Base-by-base conservation (phyloP, 2,888 invertebrate genomes). In the Caenorhabditis doughertyi region DNA sequence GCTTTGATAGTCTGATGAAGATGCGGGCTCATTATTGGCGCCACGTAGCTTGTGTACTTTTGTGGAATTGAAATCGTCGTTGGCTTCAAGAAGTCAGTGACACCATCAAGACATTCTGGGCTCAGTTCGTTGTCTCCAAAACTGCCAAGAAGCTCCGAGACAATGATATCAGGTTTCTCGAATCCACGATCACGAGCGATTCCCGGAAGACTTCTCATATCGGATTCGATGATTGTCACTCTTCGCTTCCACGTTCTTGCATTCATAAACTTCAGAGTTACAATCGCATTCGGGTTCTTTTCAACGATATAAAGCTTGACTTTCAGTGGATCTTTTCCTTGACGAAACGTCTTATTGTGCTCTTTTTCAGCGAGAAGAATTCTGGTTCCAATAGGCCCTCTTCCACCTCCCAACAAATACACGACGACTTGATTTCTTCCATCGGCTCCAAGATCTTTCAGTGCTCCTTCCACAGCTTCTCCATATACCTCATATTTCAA, bases 41-140 rank as follows among this genome's bases (percentile, higher is more conserved):
- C 74, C 11, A 84, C 79, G 51, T 84, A 89, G 32, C 85, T 89
- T 8, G 83, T 86, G 62, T 91, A 89, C 11, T 84, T 84, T 21
- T 88, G 85, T 4, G 91, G 91, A 79, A 91, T 90, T 13, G 83
- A 87, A 27, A 90, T 86, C 0, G 81, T 84, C 35, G 87, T 83
- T 89, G 92, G 92, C 89, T 93, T 92, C 2, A 93, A 88, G 81
- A 93, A 92, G 21, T 92, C 89, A 83, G 92, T 92, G 16, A 93
- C 93, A 8, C 93, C 93, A 89, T 93, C 93, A 16, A 91, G 72
- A 64, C 89, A 88, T 93, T 99, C 99, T 0, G 99, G 99, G 0
- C 97, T 97, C 13, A 99, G 94, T 93, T 99, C 99, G 92, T 99
- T 99, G 92, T 99, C 99, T 23, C 97, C 97, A 94, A 99, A 99